Evolutionary conservation across 1,140 invertebrate species (phyloP).

Genomic region (Scylla paramamosain): DNA sequence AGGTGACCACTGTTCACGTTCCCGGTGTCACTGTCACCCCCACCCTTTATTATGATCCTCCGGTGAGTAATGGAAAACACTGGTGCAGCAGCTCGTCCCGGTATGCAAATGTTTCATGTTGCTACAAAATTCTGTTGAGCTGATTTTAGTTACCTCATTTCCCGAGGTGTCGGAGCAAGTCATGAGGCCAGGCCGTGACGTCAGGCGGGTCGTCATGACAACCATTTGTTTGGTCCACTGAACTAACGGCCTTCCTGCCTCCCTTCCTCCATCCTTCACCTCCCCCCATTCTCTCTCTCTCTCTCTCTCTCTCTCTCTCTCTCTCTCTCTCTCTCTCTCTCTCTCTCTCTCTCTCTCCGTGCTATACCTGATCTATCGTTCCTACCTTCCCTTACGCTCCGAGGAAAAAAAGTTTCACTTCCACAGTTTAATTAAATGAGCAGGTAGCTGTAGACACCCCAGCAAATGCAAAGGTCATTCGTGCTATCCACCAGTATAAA

Average conservation of each 20-base stretch:
- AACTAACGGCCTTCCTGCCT: background rate
- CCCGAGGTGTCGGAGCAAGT: background rate
- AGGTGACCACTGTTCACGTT: too few species aligned
- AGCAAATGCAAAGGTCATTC: background rate
- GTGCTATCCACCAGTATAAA: background rate
- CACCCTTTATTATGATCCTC: too few species aligned
- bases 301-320: slow-evolving; percentile 45
- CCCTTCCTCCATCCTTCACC: background rate
- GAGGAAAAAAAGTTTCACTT: background rate
- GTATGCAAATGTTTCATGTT: too few species aligned
- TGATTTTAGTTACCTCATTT: background rate
- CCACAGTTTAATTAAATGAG: background rate
- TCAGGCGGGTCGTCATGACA: background rate
- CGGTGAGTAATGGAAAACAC: too few species aligned
- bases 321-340: slow-evolving; percentile 47
- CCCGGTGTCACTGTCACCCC: too few species aligned
- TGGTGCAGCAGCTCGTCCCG: too few species aligned
- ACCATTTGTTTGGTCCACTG: background rate
- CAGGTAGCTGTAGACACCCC: background rate
- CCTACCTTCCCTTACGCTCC: background rate
- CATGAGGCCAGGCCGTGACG: background rate
- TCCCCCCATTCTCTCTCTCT: background rate
- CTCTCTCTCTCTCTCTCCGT: slow-evolving; percentile 54
- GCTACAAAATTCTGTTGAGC: background rate
- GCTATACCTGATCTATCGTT: background rate